A percentile compares a stretch with the other conserved stretches of the same genome.
These are phyloP conservation scores for Thunnus thynnus DNA, from an alignment of 2,113 vertebrate genomes.

Conservation along the genomic window DNA sequence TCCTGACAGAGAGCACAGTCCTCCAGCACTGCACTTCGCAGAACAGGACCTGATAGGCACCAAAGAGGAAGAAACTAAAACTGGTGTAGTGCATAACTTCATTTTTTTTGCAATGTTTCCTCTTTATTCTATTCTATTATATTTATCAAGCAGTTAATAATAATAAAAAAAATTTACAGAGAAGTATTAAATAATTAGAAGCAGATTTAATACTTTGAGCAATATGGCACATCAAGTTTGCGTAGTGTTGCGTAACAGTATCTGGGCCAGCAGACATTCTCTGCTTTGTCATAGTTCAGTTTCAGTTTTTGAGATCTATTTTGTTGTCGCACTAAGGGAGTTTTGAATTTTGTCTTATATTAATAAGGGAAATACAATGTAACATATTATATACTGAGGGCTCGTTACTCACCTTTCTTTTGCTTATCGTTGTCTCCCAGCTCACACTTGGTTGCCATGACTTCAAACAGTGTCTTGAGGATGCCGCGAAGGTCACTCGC, in stretches of 20 bases:
- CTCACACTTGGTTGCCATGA: constrained; percentile 97
- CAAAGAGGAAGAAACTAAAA: constrained; percentile 38
- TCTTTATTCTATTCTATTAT: too few species aligned
- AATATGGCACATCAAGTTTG: background rate
- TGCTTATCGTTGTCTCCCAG: constrained; percentile 89
- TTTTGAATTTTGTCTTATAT: background rate
- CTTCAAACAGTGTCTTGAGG: constrained; percentile 97
- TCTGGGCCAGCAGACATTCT: background rate
- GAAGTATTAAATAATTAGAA: background rate
- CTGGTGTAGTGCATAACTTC: too few species aligned
- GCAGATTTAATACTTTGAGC: background rate
- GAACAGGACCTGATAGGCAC: constrained; percentile 85
- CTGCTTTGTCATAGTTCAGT: background rate
- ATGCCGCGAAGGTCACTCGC: constrained; percentile 97
- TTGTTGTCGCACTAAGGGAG: background rate
- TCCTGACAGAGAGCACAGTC: constrained; percentile 97
- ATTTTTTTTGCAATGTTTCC: too few species aligned
- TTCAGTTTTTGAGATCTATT: background rate
- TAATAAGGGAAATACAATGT: background rate
- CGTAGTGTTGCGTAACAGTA: background rate
- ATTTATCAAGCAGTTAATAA: too few species aligned
- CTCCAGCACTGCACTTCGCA: constrained; percentile 91
- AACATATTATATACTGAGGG: background rate
- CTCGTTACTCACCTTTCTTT: constrained; percentile 87
- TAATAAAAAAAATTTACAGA: too few species aligned